Evolutionary conservation across 2,888 invertebrate species (phyloP), one percentile per base, ranked within the genome.

Genomic region (Synergus itoensis): DNA sequence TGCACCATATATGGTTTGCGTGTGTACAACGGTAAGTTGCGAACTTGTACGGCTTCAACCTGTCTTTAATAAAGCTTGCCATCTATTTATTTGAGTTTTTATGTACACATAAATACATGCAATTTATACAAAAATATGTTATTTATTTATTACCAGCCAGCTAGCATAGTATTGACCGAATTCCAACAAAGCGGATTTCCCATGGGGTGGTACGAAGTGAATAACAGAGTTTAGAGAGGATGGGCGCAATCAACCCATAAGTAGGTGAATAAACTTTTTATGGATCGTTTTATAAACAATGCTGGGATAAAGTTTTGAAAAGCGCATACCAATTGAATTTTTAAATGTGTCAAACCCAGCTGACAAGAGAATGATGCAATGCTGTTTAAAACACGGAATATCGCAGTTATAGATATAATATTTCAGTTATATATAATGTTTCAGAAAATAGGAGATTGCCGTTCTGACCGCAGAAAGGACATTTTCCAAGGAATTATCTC

Each of bases 1-100:
- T 88, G 84, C 86, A 86, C 85, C 88, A 87, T 88, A 88, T 88
- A 88, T 87, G 88, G 88, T 83, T 82, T 82, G 86, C 78, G 86
- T 84, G 76, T 86, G 84, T 82, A 82, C 84, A 83, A 81, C 82
- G 73, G 73, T 73, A 73, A 73, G 53, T 48, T 73, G 53, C 69
- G 69, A 45, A 53, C 53, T 73, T 36, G 73, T 53, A 36, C 40
- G 40, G 53, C 36, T 73, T 53, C 48, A 73, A 73, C 53, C 73
- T 53, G 73, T 73, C 73, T 53, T 73, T 73, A 53, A 53, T 73
- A 73, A 53, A n/a, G 60, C 1, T 14, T 18, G 1, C n/a, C 53
- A 18, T 18, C 53, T 18, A 57, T 16, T 18, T 18, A 57, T 57
- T 57, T 57, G 2, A 18, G 18, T 9, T 57, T 18, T 57, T 57